Percentiles rank a stretch among this genome's conserved stretches.
Evolutionary conservation across 2,113 vertebrate genomes (phyloP).

Genomic region (Harpagus bidentatus): DNA sequence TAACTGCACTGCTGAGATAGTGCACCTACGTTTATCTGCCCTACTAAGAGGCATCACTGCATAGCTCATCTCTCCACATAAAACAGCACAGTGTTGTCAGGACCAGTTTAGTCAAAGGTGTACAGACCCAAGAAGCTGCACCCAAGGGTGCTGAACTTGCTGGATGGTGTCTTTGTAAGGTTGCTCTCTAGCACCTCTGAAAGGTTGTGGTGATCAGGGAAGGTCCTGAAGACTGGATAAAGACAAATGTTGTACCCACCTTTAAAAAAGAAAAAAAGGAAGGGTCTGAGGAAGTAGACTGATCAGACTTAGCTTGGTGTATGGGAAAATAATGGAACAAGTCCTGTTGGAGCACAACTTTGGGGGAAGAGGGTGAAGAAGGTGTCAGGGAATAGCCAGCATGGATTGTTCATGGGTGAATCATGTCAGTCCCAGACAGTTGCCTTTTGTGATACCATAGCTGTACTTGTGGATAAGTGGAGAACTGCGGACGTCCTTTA

Average conservation of each 20-base stretch:
- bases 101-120: background rate
- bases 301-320: background rate
- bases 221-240: background rate
- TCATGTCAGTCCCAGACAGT: fast-evolving
- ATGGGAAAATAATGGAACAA: background rate
- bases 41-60: background rate
- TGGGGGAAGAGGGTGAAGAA: background rate
- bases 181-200: background rate
- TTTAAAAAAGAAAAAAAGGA: background rate
- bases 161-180: fast-evolving
- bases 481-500: background rate
- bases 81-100: background rate
- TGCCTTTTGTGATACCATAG: background rate
- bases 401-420: background rate
- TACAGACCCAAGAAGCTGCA: background rate
- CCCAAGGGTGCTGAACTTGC: background rate
- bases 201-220: background rate
- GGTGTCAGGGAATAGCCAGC: background rate
- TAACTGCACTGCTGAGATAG: background rate
- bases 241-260: background rate
- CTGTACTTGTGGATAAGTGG: background rate
- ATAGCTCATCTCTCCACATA: background rate
- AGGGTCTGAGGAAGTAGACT: background rate
- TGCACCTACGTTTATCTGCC: background rate
- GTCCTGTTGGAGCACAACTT: fast-evolving